Evolutionary conservation across 2,888 invertebrate species (phyloP), one percentile per base, ranked within the genome.

Genomic region (Pelosia muscerda): DNA sequence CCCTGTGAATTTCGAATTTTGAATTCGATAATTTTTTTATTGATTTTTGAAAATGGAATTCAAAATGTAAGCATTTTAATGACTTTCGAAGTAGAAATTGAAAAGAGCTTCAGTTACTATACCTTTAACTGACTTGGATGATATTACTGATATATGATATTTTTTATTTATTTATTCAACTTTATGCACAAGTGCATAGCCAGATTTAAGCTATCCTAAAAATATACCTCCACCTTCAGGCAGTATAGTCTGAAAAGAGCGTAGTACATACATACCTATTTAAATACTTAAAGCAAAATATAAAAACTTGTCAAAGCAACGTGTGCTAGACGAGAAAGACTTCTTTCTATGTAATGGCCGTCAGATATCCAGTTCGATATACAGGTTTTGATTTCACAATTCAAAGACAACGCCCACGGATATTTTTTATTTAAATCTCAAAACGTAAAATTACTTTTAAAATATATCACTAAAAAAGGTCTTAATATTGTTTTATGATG

Each of bases 1-100:
- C 25, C 31, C 64, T 31, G n/a, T n/a, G 76, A 69, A 69, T 76
- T 73, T 67, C n/a, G 25, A 69, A 76, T 73, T 71, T n/a, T 54
- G 31, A 25, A 19, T 55, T 34, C 38, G 19, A 66, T 6, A 22
- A 15, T 19, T 28, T 22, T 11, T 56, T n/a, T 55, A 34, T 60
- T n/a, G 11, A 26, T 15, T 28, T 49, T 56, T 42, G 15, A 42
- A 42, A 42, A 19, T 42, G 42, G 42, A 38, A 38, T 38, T 15
- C 15, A 1, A 31, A 9, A 9, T 31, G 31, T 9, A 9, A 31
- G 9, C 31, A 5, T 6, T 6, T 28, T 28, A 28, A 5, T n/a
- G n/a, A n/a, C n/a, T n/a, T n/a, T n/a, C n/a, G n/a, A n/a, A n/a
- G n/a, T n/a, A n/a, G n/a, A n/a, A n/a, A n/a, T n/a, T n/a, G n/a